Evolutionary conservation across 2,797 vertebrate genomes (phyloP).

Genomic region (Allobates femoralis): DNA sequence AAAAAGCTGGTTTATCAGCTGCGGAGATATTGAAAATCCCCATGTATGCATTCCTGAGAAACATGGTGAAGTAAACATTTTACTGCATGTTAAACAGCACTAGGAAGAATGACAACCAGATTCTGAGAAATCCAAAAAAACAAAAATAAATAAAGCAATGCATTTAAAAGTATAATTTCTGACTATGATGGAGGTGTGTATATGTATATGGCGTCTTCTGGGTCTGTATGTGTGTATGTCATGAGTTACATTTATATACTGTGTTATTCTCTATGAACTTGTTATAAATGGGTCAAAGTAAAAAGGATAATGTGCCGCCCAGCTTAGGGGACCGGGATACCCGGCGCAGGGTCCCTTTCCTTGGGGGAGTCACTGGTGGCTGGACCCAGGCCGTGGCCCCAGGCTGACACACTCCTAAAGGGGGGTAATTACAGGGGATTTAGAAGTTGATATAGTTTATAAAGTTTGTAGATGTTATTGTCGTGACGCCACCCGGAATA

Average conservation of each 20-base stretch:
- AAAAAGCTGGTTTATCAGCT: conserved; percentile 29
- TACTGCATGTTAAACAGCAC: conserved; percentile 4
- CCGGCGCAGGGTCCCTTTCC: too few relatives aligned
- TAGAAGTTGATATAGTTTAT: too few relatives aligned
- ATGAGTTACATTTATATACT: background rate
- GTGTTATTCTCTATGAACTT: background rate
- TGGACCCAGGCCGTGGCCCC: too few relatives aligned
- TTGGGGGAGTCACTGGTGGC: too few relatives aligned
- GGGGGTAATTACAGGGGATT: too few relatives aligned
- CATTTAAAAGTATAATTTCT: background rate
- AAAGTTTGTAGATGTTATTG: too few relatives aligned
- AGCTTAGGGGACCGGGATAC: too few relatives aligned
- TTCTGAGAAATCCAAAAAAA: background rate
- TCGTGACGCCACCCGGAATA: too few relatives aligned
- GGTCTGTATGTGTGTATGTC: background rate
- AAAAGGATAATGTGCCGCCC: too few relatives aligned
- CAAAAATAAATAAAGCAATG: background rate
- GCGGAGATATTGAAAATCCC: conserved; percentile 30
- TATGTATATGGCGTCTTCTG: background rate
- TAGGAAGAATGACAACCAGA: conserved; percentile 1
- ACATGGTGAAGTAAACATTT: conserved; percentile 42
- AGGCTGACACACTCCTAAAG: too few relatives aligned
- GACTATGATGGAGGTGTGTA: background rate
- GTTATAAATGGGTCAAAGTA: background rate
- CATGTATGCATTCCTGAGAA: conserved; percentile 37